Conservation (phyloP, 2,888 invertebrate species). For the Nomada lathburiana region DNA sequence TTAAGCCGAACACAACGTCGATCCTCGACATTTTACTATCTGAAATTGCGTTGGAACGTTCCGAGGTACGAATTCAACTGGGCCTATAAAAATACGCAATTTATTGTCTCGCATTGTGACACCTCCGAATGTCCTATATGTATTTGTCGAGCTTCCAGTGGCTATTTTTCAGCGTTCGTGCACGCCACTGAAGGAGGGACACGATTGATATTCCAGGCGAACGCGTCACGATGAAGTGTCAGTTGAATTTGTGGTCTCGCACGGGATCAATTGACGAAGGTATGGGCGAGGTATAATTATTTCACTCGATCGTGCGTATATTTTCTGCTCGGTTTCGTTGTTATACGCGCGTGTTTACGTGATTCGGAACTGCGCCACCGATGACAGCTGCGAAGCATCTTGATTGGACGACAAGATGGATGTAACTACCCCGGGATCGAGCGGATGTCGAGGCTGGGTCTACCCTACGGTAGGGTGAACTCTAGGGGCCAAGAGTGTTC, state of each 20-base stretch:
- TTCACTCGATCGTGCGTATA: neutral
- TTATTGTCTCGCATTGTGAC: too few species aligned
- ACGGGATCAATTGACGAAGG: conserved; percentile 25
- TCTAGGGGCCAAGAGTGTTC: too few species aligned
- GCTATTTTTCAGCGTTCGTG: conserved; percentile 48
- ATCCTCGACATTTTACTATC: conserved; percentile 8
- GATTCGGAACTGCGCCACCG: too few species aligned
- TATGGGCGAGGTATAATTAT: neutral
- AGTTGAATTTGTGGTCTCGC: conserved; percentile 46
- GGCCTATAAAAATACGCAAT: too few species aligned
- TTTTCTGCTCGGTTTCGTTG: too few species aligned
- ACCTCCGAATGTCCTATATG: neutral
- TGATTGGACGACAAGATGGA: too few species aligned
- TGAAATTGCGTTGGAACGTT: neutral
- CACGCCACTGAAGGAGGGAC: conserved; percentile 31
- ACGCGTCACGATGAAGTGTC: conserved; percentile 9
- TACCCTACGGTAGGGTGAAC: too few species aligned
- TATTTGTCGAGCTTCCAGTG: conserved; percentile 58
- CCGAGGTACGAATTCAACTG: conserved; percentile 11
- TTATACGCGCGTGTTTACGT: too few species aligned
- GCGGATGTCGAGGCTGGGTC: too few species aligned
- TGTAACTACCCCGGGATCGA: too few species aligned
- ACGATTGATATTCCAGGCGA: conserved; percentile 51
- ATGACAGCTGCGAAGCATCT: too few species aligned
- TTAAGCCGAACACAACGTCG: neutral